Percentiles rank a stretch among this genome's conserved stretches.
Evolutionary conservation across 2,888 invertebrate genomes (phyloP).

Genomic region (Apomyelois bistriatella): DNA sequence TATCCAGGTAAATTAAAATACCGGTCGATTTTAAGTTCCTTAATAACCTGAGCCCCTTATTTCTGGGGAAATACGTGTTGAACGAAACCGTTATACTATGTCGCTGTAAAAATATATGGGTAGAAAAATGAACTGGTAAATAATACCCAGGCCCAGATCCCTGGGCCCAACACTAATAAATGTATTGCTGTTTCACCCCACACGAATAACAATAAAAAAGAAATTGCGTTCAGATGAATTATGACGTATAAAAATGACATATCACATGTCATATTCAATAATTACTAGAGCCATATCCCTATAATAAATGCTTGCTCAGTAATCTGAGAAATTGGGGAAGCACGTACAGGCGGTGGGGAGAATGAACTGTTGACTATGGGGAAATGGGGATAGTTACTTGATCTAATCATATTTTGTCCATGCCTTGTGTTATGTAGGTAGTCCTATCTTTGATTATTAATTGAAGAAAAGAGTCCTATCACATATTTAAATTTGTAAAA

Average conservation of each 20-base stretch:
- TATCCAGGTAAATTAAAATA: too few species aligned
- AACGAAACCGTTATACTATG: too few species aligned
- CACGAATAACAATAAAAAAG: background rate
- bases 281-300: conserved; percentile 41
- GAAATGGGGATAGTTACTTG: background rate
- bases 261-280: conserved; percentile 33
- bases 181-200: background rate
- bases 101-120: too few species aligned
- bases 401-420: background rate
- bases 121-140: too few species aligned
- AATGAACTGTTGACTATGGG: background rate
- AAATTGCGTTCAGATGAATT: conserved; percentile 9
- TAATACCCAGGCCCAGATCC: too few species aligned
- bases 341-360: background rate
- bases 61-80: too few species aligned
- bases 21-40: too few species aligned
- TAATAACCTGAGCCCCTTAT: too few species aligned
- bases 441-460: too few species aligned
- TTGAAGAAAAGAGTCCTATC: too few species aligned
- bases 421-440: background rate
- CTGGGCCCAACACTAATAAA: background rate
- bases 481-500: too few species aligned
- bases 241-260: background rate
- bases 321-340: conserved; percentile 17
- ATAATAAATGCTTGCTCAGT: conserved; percentile 22